These are phyloP conservation scores for Oppia nitens DNA, from an alignment of 1,140 invertebrate species.

Conservation along the genomic window DNA sequence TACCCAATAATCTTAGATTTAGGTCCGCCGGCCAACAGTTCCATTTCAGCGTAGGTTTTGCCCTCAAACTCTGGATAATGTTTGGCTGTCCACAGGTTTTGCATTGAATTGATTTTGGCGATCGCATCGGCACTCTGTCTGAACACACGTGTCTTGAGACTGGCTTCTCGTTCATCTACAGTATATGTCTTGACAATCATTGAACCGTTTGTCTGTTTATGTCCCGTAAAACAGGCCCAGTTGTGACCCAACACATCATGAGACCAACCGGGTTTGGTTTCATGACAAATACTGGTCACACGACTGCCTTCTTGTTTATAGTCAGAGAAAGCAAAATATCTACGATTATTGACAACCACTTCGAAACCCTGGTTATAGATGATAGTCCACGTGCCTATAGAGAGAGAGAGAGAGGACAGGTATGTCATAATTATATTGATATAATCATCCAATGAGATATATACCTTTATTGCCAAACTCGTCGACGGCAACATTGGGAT, in stretches of 20 bases:
- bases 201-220: too few species aligned
- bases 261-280: constrained; percentile 32
- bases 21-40: constrained; percentile 28
- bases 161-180: constrained; percentile 17
- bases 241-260: constrained; percentile 31
- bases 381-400: constrained; percentile 36
- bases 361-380: constrained; percentile 37
- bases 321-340: constrained; percentile 34
- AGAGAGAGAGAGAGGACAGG: too few species aligned
- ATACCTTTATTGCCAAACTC: constrained; percentile 33
- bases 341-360: constrained; percentile 25
- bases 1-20: constrained; percentile 26
- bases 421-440: too few species aligned
- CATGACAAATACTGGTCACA: constrained; percentile 29
- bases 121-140: too few species aligned
- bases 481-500: constrained; percentile 34
- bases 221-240: constrained; percentile 30
- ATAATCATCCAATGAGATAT: too few species aligned
- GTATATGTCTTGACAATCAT: too few species aligned
- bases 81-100: constrained; percentile 32
- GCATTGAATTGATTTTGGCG: constrained; percentile 31
- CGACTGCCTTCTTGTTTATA: constrained; percentile 25
- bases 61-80: constrained; percentile 29
- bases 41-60: constrained; percentile 27
- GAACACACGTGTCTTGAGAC: too few species aligned